phyloP scores from a whole-genome alignment of 35 echinoderm and acorn worm species.

The Lytechinus pictus region DNA sequence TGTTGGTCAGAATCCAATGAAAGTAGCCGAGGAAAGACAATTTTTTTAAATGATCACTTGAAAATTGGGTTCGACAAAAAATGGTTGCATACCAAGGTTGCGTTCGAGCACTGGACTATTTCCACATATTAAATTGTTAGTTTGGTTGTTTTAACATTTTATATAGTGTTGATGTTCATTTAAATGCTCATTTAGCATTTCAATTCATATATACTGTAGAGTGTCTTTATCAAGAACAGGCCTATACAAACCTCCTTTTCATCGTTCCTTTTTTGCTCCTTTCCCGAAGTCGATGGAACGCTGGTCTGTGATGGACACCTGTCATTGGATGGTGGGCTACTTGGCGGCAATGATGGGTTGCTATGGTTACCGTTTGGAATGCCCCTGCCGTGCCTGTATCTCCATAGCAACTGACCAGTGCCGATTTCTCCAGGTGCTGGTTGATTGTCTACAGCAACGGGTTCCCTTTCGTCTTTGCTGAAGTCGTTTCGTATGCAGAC shows the following conservation, averaged over 20 bases:
- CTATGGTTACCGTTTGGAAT: neutral
- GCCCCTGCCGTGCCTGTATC: neutral
- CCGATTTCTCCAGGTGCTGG: neutral
- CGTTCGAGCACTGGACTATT: too few species aligned
- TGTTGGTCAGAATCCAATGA: too few species aligned
- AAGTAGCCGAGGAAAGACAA: too few species aligned
- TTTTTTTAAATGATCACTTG: too few species aligned
- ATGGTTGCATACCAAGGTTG: too few species aligned
- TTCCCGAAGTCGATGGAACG: neutral
- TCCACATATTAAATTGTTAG: too few species aligned
- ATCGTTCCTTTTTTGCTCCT: neutral
- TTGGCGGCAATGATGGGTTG: neutral
- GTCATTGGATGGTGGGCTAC: neutral
- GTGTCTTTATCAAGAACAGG: too few species aligned
- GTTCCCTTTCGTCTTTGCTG: neutral
- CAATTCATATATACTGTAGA: too few species aligned
- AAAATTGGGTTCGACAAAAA: too few species aligned
- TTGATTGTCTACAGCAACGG: neutral
- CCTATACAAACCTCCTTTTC: neutral
- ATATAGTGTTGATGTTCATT: too few species aligned
- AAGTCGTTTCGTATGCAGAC: conserved; percentile 5
- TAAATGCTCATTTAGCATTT: too few species aligned
- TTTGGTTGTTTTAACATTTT: too few species aligned
- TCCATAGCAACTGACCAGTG: neutral
- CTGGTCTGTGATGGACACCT: neutral